phyloP scores from a whole-genome alignment of 2,888 invertebrate species.

The Zeuzera pyrina region DNA sequence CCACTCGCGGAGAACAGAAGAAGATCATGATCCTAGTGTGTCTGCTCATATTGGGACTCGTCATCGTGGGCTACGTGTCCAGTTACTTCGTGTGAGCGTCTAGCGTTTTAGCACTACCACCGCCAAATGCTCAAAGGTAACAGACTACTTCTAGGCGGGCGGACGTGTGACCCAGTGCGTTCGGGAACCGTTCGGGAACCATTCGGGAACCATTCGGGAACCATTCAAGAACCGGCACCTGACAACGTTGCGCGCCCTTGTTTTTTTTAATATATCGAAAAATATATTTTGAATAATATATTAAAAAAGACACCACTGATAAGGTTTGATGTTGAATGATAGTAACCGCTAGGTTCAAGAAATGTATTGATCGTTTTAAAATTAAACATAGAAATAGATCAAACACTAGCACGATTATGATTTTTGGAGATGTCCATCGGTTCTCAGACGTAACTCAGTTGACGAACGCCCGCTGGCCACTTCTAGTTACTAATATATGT shows the following conservation, averaged over 20 bases:
- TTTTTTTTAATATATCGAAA: too few relatives aligned
- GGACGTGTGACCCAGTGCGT: conserved; percentile 14
- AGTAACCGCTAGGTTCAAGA: not conserved
- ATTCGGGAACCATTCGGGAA: conserved; percentile 2
- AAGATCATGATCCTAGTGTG: conserved; percentile 94
- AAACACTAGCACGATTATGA: not conserved
- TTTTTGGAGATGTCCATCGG: not conserved
- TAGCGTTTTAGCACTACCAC: conserved; percentile 23
- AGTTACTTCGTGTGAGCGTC: conserved; percentile 72
- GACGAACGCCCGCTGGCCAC: conserved; percentile 34
- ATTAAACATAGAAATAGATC: too few relatives aligned
- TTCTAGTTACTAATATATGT: conserved; percentile 56
- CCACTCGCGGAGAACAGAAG: conserved; percentile 77
- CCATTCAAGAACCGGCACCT: too few relatives aligned
- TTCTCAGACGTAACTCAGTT: too few relatives aligned
- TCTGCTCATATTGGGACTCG: conserved; percentile 86
- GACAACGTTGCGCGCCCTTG: too few relatives aligned
- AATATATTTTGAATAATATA: too few relatives aligned
- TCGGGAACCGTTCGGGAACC: conserved; percentile 9
- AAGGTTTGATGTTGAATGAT: too few relatives aligned
- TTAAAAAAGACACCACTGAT: too few relatives aligned
- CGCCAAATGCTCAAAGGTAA: conserved; percentile 63
- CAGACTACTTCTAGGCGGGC: conserved; percentile 11
- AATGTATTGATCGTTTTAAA: not conserved
- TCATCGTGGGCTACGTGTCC: conserved; percentile 81